Evolutionary conservation across 2,113 vertebrate species (phyloP).

Genomic region (Anguilla japonica): DNA sequence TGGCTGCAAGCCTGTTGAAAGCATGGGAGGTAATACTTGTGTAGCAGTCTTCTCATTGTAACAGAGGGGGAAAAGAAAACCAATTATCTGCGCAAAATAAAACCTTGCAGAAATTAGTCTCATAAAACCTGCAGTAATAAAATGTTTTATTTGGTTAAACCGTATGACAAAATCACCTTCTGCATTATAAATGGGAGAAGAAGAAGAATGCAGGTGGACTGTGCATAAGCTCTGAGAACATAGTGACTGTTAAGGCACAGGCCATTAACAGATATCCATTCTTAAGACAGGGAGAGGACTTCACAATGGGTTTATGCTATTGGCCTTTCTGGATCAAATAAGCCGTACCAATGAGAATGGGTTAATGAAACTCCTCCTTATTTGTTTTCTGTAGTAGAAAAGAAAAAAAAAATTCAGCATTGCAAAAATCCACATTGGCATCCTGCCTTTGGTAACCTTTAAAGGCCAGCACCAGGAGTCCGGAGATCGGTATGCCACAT

Average conservation of each 20-base stretch:
- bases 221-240: neutral
- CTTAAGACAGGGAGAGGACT: neutral
- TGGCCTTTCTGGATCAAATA: conserved; percentile 4
- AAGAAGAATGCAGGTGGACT: neutral
- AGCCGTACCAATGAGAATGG: neutral
- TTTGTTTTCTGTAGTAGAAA: conserved; percentile 2
- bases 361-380: neutral
- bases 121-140: neutral
- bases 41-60: neutral
- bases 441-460: conserved; percentile 6
- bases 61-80: neutral
- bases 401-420: conserved; percentile 8
- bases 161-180: neutral
- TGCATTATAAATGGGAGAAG: neutral
- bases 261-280: neutral
- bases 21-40: neutral
- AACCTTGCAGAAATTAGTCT: conserved; percentile 13
- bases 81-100: neutral
- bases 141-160: conserved; percentile 5
- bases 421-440: neutral
- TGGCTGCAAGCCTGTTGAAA: neutral
- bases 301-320: neutral
- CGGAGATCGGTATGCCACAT: conserved; percentile 1
- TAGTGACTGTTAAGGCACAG: conserved; percentile 10
- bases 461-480: neutral